phyloP scores from a whole-genome alignment of 1,140 invertebrate species.

The Drosophila virilis region DNA sequence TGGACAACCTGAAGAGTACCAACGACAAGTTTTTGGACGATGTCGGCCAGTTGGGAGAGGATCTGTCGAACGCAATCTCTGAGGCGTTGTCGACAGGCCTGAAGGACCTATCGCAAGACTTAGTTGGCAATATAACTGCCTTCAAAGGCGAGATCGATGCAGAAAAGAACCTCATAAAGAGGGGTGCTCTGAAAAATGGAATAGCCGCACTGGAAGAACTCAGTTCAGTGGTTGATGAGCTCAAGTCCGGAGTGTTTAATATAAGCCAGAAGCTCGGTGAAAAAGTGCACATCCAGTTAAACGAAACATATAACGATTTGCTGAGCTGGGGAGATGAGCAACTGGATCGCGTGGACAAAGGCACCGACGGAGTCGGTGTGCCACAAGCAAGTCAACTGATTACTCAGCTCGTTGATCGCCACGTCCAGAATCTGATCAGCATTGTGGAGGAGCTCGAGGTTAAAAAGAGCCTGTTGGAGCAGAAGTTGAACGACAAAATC shows the following conservation, averaged over 20 bases:
- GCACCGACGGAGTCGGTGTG: slow-evolving; percentile 16
- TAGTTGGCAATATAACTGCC: neutral
- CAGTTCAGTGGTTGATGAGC: neutral
- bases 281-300: neutral
- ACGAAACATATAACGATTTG: slow-evolving; percentile 7
- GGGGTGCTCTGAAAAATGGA: slow-evolving; percentile 3
- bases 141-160: neutral
- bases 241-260: slow-evolving; percentile 9
- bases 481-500: slow-evolving; percentile 18
- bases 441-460: slow-evolving; percentile 34
- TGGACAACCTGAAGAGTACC: slow-evolving; percentile 3
- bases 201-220: slow-evolving; percentile 17
- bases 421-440: neutral
- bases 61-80: slow-evolving; percentile 21
- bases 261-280: slow-evolving; percentile 17
- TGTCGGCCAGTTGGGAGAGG: neutral
- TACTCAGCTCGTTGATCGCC: slow-evolving; percentile 6
- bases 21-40: neutral
- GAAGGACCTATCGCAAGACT: neutral
- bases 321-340: slow-evolving; percentile 40
- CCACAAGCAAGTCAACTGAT: slow-evolving; percentile 31
- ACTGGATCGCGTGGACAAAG: slow-evolving; percentile 32
- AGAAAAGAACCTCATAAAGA: neutral
- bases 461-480: slow-evolving; percentile 13
- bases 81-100: neutral